Percentiles rank a stretch among this genome's conserved stretches.
Evolutionary conservation across 1,140 invertebrate genomes (phyloP).

Genomic region (Papilio aristodemus): DNA sequence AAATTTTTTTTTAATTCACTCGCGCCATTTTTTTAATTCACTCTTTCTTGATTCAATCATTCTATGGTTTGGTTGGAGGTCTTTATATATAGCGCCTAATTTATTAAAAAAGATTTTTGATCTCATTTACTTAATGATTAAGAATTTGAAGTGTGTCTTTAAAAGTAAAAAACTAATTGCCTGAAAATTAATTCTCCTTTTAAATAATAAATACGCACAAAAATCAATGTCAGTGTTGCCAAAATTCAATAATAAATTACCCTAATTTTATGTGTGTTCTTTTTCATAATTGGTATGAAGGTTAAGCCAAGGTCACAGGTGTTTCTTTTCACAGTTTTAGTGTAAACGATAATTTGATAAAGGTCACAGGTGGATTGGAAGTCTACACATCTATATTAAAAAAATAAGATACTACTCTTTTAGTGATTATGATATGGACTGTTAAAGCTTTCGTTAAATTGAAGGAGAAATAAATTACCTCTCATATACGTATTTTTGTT

Average conservation of each 20-base stretch:
- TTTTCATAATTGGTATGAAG: constrained; percentile 25
- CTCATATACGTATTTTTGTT: no score
- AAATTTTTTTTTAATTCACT: no score
- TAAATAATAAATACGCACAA: background rate
- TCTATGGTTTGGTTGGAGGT: no score
- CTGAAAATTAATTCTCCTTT: background rate
- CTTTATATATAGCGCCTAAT: no score
- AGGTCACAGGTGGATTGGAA: constrained; percentile 36
- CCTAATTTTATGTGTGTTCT: background rate
- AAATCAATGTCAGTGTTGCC: background rate
- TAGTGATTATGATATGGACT: no score
- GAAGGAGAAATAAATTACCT: no score
- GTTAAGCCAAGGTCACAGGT: constrained; percentile 49
- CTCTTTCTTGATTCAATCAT: no score
- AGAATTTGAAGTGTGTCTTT: no score
- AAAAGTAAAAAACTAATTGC: no score
- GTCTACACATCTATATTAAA: constrained; percentile 27
- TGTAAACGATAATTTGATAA: constrained; percentile 23
- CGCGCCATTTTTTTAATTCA: no score
- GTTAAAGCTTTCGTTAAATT: constrained; percentile 58
- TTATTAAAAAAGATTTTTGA: no score
- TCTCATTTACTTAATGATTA: no score
- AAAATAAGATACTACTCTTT: background rate
- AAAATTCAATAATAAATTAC: background rate
- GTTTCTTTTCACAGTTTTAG: constrained; percentile 37